Evolutionary conservation across 2,888 invertebrate genomes (phyloP).

Genomic region (Nemotelus nigrinus): DNA sequence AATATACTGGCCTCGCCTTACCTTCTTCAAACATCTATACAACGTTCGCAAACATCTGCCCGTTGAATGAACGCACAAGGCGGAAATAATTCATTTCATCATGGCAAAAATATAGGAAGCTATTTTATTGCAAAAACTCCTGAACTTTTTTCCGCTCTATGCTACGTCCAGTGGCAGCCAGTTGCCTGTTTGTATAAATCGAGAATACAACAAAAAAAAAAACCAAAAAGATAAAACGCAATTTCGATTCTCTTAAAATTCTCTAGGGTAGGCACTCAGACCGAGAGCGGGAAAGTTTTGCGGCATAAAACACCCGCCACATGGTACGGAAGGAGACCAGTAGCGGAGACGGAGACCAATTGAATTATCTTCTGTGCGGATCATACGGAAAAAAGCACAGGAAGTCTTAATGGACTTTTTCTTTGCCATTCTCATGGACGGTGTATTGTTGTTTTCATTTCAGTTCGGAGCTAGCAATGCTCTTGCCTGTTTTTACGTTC

Average conservation of each 20-base stretch:
- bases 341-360: slow-evolving; percentile 10
- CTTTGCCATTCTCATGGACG: background rate
- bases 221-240: too few species aligned
- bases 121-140: too few species aligned
- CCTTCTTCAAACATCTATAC: too few species aligned
- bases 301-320: background rate
- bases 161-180: too few species aligned
- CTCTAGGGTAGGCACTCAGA: too few species aligned
- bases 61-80: slow-evolving; percentile 26
- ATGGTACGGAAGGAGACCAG: background rate
- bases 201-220: too few species aligned
- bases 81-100: slow-evolving; percentile 16
- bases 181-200: too few species aligned
- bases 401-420: slow-evolving; percentile 27
- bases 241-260: background rate
- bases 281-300: background rate
- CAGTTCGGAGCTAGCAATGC: background rate
- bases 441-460: background rate
- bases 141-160: too few species aligned
- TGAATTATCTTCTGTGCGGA: slow-evolving; percentile 20
- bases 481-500: background rate
- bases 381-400: slow-evolving; percentile 11
- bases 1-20: too few species aligned
- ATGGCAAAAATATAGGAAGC: background rate
- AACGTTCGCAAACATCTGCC: background rate